These are phyloP conservation scores for Drepana arcuata DNA, from an alignment of 1,140 invertebrate genomes.

Conservation along the genomic window DNA sequence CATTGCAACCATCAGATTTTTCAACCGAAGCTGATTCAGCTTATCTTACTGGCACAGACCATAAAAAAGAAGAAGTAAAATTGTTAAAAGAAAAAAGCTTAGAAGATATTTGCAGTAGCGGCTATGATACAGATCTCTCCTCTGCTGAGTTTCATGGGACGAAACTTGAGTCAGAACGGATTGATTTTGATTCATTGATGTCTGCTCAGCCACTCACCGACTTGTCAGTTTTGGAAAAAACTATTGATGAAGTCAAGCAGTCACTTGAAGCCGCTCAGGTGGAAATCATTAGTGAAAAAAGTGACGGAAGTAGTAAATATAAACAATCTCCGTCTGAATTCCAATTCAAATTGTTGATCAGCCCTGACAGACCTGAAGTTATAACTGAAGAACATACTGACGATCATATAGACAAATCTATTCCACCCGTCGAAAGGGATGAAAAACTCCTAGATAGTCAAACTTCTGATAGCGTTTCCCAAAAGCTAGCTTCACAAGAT, in stretches of 20 bases:
- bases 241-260: slow-evolving; percentile 80
- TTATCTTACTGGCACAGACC: slow-evolving; percentile 59
- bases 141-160: slow-evolving; percentile 75
- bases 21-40: slow-evolving; percentile 68
- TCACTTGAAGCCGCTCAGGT: slow-evolving; percentile 77
- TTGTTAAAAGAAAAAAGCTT: slow-evolving; percentile 69
- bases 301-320: slow-evolving; percentile 69
- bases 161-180: slow-evolving; percentile 69
- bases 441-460: slow-evolving; percentile 44
- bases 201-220: slow-evolving; percentile 62
- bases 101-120: slow-evolving; percentile 75
- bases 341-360: slow-evolving; percentile 75
- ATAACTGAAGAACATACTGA: slow-evolving; percentile 62
- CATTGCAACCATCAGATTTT: slow-evolving; percentile 67
- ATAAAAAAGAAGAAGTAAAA: slow-evolving; percentile 60
- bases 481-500: slow-evolving; percentile 59
- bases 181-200: slow-evolving; percentile 55
- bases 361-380: slow-evolving; percentile 65
- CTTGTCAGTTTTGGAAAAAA: slow-evolving; percentile 73
- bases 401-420: slow-evolving; percentile 39
- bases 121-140: slow-evolving; percentile 77
- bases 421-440: slow-evolving; percentile 22
- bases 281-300: slow-evolving; percentile 77
- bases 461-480: slow-evolving; percentile 45
- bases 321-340: slow-evolving; percentile 83